These are phyloP conservation scores for Trissoscelio sp. DNA, from an alignment of 2,888 invertebrate species.

Conservation along the genomic window DNA sequence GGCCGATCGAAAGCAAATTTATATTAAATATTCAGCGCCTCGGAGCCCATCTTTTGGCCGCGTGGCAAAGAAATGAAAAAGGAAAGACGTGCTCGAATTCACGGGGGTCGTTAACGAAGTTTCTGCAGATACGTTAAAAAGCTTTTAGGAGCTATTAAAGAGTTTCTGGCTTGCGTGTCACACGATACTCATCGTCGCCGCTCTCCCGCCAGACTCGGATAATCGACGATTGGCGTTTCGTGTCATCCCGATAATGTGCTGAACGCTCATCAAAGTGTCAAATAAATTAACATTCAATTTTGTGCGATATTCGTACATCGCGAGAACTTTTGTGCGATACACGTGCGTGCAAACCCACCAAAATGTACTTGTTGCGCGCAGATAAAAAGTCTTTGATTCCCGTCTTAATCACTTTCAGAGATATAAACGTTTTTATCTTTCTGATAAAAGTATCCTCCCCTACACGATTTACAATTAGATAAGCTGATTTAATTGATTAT, in stretches of 20 bases:
- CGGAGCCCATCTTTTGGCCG: conserved; percentile 40
- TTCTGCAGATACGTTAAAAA: conserved; percentile 79
- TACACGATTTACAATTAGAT: too few relatives aligned
- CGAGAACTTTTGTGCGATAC: too few relatives aligned
- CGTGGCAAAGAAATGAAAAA: conserved; percentile 48
- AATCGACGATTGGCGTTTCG: conserved; percentile 67
- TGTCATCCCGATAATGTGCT: conserved; percentile 53
- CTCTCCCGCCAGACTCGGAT: conserved; percentile 49
- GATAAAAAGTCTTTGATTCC: too few relatives aligned
- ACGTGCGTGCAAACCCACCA: too few relatives aligned
- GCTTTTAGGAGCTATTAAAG: conserved; percentile 78
- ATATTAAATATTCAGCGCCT: conserved; percentile 65
- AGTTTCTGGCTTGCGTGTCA: conserved; percentile 71
- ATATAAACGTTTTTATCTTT: too few relatives aligned
- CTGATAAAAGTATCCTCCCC: too few relatives aligned
- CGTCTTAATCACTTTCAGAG: too few relatives aligned
- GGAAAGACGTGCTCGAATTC: conserved; percentile 59
- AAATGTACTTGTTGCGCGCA: too few relatives aligned
- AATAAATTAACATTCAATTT: conserved; percentile 53
- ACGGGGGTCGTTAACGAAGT: conserved; percentile 77
- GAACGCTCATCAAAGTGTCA: conserved; percentile 38
- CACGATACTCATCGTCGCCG: conserved; percentile 71
- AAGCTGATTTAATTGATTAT: too few relatives aligned
- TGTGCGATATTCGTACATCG: background rate
- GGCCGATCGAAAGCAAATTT: conserved; percentile 67